A percentile compares a stretch with the other conserved stretches of the same genome.
Conservation (phyloP, 1,140 invertebrate species). For the Drosophila albomicans region DNA sequence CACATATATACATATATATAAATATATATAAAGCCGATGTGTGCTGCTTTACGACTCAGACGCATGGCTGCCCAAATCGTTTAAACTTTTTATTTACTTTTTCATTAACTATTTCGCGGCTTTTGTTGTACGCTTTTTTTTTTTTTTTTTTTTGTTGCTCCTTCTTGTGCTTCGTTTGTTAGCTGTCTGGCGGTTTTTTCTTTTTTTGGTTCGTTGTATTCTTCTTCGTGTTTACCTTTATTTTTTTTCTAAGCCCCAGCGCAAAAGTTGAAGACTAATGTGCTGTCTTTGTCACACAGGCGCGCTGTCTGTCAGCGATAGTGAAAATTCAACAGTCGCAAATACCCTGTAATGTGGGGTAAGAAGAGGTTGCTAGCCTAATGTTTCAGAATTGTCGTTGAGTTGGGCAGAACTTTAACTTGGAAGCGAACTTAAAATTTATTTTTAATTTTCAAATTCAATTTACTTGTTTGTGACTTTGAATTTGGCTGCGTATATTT, state of each 20-base stretch:
- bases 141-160: constrained; percentile 26
- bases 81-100: constrained; percentile 72
- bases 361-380: background rate
- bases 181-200: constrained; percentile 35
- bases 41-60: constrained; percentile 41
- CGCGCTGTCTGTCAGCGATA: constrained; percentile 22
- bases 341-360: constrained; percentile 18
- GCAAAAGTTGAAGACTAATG: background rate
- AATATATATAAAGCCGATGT: constrained; percentile 6
- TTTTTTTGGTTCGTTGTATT: background rate
- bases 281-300: constrained; percentile 10
- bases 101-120: constrained; percentile 79
- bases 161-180: constrained; percentile 44
- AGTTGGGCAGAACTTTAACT: too few species aligned
- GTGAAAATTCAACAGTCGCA: constrained; percentile 5
- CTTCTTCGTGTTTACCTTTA: constrained; percentile 21
- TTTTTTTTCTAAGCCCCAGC: constrained; percentile 5
- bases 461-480: too few species aligned
- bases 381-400: background rate
- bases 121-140: constrained; percentile 51
- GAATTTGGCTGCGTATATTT: too few species aligned
- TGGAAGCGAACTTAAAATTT: too few species aligned
- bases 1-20: background rate
- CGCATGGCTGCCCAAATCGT: constrained; percentile 52
- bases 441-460: too few species aligned